phyloP scores from a whole-genome alignment of 2,797 vertebrate genomes.

The Sylvilagus floridanus region DNA sequence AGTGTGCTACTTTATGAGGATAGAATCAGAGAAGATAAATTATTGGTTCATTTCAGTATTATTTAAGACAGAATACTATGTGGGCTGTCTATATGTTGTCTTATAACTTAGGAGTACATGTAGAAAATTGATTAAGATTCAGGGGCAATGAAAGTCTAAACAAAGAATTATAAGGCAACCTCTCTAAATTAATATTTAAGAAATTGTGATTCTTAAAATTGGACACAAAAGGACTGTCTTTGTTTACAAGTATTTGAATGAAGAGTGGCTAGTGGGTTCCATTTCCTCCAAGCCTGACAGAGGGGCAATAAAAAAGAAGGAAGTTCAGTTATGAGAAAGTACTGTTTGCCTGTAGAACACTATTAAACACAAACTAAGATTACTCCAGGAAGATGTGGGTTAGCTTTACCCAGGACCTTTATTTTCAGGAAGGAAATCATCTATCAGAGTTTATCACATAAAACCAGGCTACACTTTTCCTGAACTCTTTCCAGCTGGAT shows the following conservation, averaged over 20 bases:
- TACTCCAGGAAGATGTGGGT: slow-evolving; percentile 10
- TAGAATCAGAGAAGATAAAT: not conserved
- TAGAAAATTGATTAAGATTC: slow-evolving; percentile 11
- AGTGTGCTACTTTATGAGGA: not conserved
- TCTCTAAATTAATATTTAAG: slow-evolving; percentile 42
- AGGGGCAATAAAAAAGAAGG: slow-evolving; percentile 54
- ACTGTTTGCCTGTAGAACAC: not conserved
- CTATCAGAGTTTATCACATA: slow-evolving; percentile 62
- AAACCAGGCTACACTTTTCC: slow-evolving; percentile 55
- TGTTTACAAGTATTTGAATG: not conserved
- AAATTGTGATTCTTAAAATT: slow-evolving; percentile 38
- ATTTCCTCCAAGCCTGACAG: slow-evolving; percentile 35
- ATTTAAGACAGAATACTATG: not conserved
- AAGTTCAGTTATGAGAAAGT: not conserved
- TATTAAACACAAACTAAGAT: slow-evolving; percentile 2
- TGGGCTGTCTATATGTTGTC: not conserved
- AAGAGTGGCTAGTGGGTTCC: not conserved
- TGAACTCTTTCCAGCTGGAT: not conserved
- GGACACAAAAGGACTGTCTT: not conserved
- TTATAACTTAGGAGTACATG: not conserved
- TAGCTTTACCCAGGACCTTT: not conserved
- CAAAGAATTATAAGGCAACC: not conserved
- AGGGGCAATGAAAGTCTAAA: not conserved
- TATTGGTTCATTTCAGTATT: not conserved
- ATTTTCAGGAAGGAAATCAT: slow-evolving; percentile 73